Conservation (phyloP, 1,140 invertebrate genomes). For the Tetramorium alpestre region DNA sequence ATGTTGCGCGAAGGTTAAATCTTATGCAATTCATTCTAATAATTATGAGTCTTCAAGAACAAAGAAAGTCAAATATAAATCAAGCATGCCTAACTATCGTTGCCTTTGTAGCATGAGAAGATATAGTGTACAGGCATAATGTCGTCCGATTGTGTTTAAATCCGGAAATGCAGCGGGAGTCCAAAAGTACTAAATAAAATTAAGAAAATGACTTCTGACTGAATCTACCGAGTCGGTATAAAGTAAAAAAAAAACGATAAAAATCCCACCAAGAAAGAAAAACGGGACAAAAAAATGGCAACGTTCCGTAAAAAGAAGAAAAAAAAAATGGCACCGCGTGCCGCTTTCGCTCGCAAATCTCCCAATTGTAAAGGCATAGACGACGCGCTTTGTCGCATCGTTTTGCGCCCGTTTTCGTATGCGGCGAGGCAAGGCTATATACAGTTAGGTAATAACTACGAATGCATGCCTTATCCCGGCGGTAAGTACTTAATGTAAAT, state of each 20-base stretch:
- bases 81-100: neutral
- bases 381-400: neutral
- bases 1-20: neutral
- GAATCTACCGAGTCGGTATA: neutral
- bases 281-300: neutral
- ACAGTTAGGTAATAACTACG: slow-evolving; percentile 59
- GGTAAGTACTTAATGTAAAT: slow-evolving; percentile 61
- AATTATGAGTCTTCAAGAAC: neutral
- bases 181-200: neutral
- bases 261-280: neutral
- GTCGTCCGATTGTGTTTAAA: neutral
- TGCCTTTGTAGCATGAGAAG: slow-evolving; percentile 10
- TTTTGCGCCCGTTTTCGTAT: slow-evolving; percentile 42
- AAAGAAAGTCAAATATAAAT: slow-evolving; percentile 22
- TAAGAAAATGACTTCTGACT: neutral
- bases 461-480: slow-evolving; percentile 58
- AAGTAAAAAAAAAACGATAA: neutral
- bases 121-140: neutral
- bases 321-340: neutral
- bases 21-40: slow-evolving; percentile 3
- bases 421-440: slow-evolving; percentile 39
- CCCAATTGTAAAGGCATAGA: slow-evolving; percentile 3
- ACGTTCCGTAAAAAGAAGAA: neutral
- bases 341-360: slow-evolving; percentile 13
- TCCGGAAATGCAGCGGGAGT: neutral